A percentile compares a stretch with the other conserved stretches of the same genome.
Conservation (phyloP, 2,113 vertebrate species). For the Tylochromis polylepis region DNA sequence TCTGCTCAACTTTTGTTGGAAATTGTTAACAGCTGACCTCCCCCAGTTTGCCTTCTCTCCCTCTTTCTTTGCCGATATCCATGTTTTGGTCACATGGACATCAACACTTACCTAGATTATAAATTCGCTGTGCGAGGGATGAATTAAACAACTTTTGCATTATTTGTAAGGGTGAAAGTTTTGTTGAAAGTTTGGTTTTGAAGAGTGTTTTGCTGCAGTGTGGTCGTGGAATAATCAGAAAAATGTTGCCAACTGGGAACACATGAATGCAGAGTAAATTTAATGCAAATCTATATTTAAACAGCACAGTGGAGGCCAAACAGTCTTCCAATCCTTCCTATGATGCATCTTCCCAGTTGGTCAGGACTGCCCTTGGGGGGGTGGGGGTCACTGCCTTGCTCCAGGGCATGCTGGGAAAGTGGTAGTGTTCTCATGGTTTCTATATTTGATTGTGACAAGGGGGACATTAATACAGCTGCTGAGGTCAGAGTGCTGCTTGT, state of each 20-base stretch:
- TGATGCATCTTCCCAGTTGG: constrained; percentile 23
- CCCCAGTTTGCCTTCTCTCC: neutral
- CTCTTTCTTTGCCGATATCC: neutral
- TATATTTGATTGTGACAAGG: constrained; percentile 42
- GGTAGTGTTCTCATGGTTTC: constrained; percentile 44
- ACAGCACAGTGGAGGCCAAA: neutral
- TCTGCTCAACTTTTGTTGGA: too few species aligned
- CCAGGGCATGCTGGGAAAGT: constrained; percentile 47
- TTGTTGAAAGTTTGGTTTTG: too few species aligned
- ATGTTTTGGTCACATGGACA: neutral
- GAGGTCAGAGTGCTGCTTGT: neutral
- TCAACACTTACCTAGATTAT: neutral
- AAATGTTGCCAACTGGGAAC: neutral
- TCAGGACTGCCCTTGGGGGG: neutral
- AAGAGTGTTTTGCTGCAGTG: neutral
- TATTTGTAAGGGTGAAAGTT: neutral
- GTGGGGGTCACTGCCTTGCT: neutral
- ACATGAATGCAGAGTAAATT: neutral
- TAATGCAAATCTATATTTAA: constrained; percentile 10
- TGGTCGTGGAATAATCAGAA: neutral
- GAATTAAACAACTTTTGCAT: neutral
- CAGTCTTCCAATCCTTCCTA: constrained; percentile 12
- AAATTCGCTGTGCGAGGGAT: neutral
- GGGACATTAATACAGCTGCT: neutral
- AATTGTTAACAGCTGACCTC: neutral